Base-by-base conservation (phyloP, 2,797 vertebrate species). In the Dendrocincla tyrannina region DNA sequence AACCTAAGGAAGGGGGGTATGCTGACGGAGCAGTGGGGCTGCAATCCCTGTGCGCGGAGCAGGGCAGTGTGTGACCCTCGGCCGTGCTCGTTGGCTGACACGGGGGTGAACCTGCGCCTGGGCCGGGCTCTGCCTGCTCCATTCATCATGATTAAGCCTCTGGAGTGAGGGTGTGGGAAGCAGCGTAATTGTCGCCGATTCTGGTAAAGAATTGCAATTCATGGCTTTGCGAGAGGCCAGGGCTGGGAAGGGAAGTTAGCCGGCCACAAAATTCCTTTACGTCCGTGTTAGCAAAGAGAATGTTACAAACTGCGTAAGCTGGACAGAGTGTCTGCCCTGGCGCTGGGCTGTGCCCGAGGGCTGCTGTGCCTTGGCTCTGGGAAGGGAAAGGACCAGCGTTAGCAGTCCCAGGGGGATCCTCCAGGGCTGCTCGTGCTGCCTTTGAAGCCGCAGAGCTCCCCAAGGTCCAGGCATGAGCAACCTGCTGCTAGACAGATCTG, bases 11-110 rank as follows among this genome's bases (percentile, higher is more conserved):
- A 32, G 2, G 19, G 16, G 11, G 20, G 7, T 4, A 22, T 39
- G 22, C 41, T 41, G 3, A 5, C 0, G 2, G 47, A 70, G 47
- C 0, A 4, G 9, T 0, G 2, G 27, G 46, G 55, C 60, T 67
- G 89, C 49, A 50, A 7, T 35, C 35, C 19, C 44, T 23, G 0
- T 2, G 15, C 0, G 2, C 11, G 56, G 62, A 52, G 74, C 44
- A 30, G 16, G 22, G 35, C 1, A 16, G 47, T 0, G 2, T 0
- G 3, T 44, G 56, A 60, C 5, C 1, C 39, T 27, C 9, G n/a
- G 47, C 79, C 0, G 9, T 50, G 78, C 53, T 62, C 2, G 24
- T 46, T 53, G 63, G 82, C 83, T 90, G 76, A 63, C 60, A 42
- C 1, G 1, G 33, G 23, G 30, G 12, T 49, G 69, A 90, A 72